Evolutionary conservation across 2,113 vertebrate species (phyloP).

Genomic region (Dipodomys merriami): DNA sequence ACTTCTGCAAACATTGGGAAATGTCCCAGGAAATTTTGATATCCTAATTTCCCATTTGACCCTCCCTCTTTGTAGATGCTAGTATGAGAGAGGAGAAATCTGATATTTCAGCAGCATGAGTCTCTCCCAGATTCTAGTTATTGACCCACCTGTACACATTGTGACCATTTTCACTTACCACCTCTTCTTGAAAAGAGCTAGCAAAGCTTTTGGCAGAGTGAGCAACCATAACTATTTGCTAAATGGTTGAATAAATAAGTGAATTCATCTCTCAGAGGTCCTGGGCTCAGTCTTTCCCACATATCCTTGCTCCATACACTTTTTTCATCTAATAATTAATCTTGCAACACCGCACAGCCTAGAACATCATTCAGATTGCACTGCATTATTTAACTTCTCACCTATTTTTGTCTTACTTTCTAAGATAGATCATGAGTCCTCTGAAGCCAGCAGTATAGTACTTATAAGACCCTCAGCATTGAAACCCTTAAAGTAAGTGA

Average conservation of each 20-base stretch:
- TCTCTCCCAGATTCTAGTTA: neutral
- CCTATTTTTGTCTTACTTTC: conserved; percentile 20
- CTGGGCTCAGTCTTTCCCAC: neutral
- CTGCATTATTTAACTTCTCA: neutral
- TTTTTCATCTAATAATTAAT: conserved; percentile 20
- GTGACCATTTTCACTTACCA: neutral
- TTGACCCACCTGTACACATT: neutral
- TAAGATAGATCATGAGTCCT: conserved; percentile 8
- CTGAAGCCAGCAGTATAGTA: neutral
- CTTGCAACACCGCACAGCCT: neutral
- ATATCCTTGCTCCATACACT: neutral
- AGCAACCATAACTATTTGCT: neutral
- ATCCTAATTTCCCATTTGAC: neutral
- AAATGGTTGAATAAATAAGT: neutral
- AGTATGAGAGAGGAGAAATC: neutral
- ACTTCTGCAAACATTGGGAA: conserved; percentile 18
- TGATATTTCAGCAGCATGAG: neutral
- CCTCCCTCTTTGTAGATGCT: neutral
- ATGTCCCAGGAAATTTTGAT: neutral
- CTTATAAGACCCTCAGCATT: neutral
- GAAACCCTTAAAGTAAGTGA: conserved; percentile 12
- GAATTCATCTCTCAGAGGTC: neutral
- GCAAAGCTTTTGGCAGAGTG: neutral
- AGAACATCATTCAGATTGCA: neutral
- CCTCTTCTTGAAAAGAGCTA: neutral